These are phyloP conservation scores for Dissostichus mawsoni DNA, from an alignment of 2,113 vertebrate genomes.

Conservation along the genomic window DNA sequence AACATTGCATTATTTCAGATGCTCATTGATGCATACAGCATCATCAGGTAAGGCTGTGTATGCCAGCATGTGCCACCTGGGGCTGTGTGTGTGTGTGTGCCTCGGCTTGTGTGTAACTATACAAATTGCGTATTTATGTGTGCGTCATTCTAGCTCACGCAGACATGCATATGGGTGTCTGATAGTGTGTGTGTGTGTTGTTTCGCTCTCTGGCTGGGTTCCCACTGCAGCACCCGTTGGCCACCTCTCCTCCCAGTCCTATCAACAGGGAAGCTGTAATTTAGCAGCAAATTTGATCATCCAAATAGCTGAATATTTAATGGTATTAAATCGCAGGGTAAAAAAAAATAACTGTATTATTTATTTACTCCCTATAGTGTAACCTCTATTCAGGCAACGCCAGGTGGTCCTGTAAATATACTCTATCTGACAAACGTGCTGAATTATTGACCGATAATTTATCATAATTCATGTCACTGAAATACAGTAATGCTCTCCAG, in stretches of 20 bases:
- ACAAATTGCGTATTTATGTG: conserved; percentile 31
- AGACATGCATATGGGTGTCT: conserved; percentile 45
- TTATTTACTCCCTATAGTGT: conserved; percentile 80
- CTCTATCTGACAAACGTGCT: conserved; percentile 69
- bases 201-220: conserved; percentile 44
- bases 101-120: background rate
- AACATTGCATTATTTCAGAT: conserved; percentile 71
- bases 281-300: conserved; percentile 82
- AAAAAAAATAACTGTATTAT: conserved; percentile 78
- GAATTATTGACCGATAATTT: conserved; percentile 86
- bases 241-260: conserved; percentile 67
- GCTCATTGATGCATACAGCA: conserved; percentile 71
- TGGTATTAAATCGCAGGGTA: conserved; percentile 78
- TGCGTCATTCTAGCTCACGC: conserved; percentile 25
- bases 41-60: conserved; percentile 68
- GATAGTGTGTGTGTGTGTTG: conserved; percentile 23
- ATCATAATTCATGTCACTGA: conserved; percentile 83
- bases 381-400: conserved; percentile 64
- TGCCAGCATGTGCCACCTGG: conserved; percentile 79
- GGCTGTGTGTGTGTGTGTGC: conserved; percentile 53
- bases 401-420: conserved; percentile 80
- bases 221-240: conserved; percentile 55
- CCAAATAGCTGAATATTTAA: conserved; percentile 87
- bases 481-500: conserved; percentile 71
- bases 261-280: conserved; percentile 81